Base-by-base conservation (phyloP, 2,888 invertebrate species). In the Ephialtes manifestator region DNA sequence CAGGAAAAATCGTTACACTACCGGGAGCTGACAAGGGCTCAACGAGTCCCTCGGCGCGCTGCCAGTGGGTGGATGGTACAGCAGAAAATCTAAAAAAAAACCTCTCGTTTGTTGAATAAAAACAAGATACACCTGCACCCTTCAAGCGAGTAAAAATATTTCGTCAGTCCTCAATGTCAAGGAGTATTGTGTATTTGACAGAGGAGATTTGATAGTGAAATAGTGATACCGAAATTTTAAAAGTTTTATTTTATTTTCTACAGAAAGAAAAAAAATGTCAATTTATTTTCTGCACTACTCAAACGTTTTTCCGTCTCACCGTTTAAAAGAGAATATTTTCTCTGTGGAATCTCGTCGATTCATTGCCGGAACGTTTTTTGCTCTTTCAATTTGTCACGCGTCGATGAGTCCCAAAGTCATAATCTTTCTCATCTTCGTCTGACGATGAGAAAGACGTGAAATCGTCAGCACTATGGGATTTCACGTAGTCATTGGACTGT, bases 11-110 rank as follows among this genome's bases (percentile, higher is more conserved):
- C 81, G 81, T 81, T 81, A 81, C 70, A 76, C 60, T 43, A 75
- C 70, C 63, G 75, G 75, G 70, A 70, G 75, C 63, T 81, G 81
- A 81, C 75, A 81, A 76, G 68, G 53, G 75, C 81, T 81, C 81
- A 76, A 81, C 81, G 81, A 81, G 68, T 81, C 75, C 75, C 81
- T 70, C 60, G 70, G 60, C 75, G 70, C 63, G 68, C 28, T 70
- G 81, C 68, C 70, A 76, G 70, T 39, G 60, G 13, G 55, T 13
- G 72, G 13, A 80, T 4, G 55, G 46, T 31, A 48, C 39, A 63
- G 39, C 28, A 20, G 2, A 10, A 24, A n/a, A 51, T 15, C 20
- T 10, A 18, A 81, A 74, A 70, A 43, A 43, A 51, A 10, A 18
- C n/a, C 24, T 55, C 55, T 55, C 72, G 55, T 39, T 72, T 81